Evolutionary conservation across 1,140 invertebrate species (phyloP).

Genomic region (Lycorma delicatula): DNA sequence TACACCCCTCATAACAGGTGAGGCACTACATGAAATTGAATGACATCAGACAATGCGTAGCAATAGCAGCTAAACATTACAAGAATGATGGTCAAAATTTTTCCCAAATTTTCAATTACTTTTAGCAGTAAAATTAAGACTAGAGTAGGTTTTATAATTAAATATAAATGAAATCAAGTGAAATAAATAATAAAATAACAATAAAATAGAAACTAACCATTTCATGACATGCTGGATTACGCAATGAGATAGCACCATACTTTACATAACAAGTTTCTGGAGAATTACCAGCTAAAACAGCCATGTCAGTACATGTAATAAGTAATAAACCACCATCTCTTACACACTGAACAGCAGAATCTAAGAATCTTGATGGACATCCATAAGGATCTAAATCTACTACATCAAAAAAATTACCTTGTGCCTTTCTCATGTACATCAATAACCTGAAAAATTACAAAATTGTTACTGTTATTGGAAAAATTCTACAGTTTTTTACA

Average conservation of each 20-base stretch:
- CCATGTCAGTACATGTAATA: slow-evolving; percentile 97
- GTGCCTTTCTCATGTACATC: slow-evolving; percentile 68
- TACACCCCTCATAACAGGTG: too few relatives aligned
- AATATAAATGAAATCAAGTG: too few relatives aligned
- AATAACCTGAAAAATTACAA: slow-evolving; percentile 55
- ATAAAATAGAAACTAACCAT: too few relatives aligned
- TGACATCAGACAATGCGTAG: too few relatives aligned
- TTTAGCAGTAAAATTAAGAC: too few relatives aligned
- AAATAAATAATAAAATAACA: too few relatives aligned
- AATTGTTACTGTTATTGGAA: neutral
- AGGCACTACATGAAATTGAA: too few relatives aligned
- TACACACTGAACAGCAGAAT: slow-evolving; percentile 78
- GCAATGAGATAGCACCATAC: slow-evolving; percentile 86
- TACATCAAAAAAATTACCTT: slow-evolving; percentile 68
- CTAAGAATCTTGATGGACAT: slow-evolving; percentile 86
- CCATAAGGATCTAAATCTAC: slow-evolving; percentile 98
- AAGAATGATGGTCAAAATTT: too few relatives aligned
- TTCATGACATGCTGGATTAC: slow-evolving; percentile 89
- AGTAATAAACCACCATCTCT: slow-evolving; percentile 75
- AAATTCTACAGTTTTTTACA: neutral
- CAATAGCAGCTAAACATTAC: too few relatives aligned
- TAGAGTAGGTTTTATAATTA: too few relatives aligned
- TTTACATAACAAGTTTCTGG: slow-evolving; percentile 90
- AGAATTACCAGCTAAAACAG: slow-evolving; percentile 89
- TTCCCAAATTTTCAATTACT: too few relatives aligned